Conservation (phyloP, 2,113 vertebrate genomes). For the Cyanoderma ruficeps region DNA sequence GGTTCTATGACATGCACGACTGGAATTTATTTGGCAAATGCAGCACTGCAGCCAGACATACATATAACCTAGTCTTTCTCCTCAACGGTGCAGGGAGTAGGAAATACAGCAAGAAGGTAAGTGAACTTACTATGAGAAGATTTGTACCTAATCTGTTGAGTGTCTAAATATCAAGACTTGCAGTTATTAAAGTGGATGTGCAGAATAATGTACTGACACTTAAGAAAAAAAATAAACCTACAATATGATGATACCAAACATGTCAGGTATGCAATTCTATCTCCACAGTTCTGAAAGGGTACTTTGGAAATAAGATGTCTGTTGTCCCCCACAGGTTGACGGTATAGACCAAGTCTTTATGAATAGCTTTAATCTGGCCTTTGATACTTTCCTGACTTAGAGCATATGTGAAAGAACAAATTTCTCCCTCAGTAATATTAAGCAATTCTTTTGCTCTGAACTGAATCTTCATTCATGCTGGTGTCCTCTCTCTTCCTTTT, state of each 20-base stretch:
- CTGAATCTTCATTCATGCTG: not conserved
- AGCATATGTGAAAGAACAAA: not conserved
- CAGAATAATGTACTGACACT: not conserved
- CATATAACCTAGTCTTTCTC: not conserved
- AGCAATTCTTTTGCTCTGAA: not conserved
- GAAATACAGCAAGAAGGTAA: not conserved
- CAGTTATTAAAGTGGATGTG: not conserved
- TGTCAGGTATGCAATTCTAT: not conserved
- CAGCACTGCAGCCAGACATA: not conserved
- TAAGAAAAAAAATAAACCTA: not conserved
- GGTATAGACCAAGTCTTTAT: not conserved
- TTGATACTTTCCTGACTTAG: not conserved
- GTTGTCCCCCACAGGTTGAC: not conserved
- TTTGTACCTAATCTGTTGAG: not conserved
- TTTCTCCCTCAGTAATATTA: not conserved
- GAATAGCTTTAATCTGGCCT: not conserved
- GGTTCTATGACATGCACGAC: not conserved
- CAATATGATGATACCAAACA: not conserved
- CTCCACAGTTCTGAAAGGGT: not conserved
- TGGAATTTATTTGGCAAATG: not conserved
- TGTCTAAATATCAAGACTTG: not conserved
- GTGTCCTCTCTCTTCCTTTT: not conserved
- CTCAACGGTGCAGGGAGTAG: not conserved
- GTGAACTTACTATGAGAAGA: not conserved
- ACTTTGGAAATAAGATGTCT: not conserved